Conservation (phyloP, 2,113 vertebrate species). For the Salvelinus sp. region DNA sequence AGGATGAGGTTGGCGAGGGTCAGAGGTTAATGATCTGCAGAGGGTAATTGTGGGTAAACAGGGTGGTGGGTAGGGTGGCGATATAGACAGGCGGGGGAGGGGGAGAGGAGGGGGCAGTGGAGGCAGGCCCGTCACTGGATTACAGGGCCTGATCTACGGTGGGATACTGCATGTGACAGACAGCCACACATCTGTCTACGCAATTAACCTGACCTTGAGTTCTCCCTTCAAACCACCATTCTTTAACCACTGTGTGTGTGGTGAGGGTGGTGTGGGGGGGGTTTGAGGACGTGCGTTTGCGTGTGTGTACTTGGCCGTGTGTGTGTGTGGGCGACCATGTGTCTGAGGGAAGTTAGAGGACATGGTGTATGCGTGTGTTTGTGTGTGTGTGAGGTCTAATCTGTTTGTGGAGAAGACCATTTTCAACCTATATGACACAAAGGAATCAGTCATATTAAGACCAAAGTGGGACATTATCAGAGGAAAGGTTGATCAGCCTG, state of each 20-base stretch:
- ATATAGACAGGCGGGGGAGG: background rate
- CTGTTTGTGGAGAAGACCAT: too few species aligned
- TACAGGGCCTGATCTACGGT: conserved; percentile 15
- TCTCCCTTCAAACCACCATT: conserved; percentile 29
- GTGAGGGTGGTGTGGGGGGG: conserved; percentile 12
- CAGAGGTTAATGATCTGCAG: conserved; percentile 24
- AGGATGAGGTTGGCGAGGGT: conserved; percentile 13
- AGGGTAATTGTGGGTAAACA: conserved; percentile 19
- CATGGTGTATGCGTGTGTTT: background rate
- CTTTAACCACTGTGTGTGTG: conserved; percentile 35
- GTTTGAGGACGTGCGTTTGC: conserved; percentile 4
- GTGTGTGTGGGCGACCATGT: background rate
- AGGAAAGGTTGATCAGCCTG: too few species aligned
- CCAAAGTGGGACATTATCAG: too few species aligned
- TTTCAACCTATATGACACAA: too few species aligned
- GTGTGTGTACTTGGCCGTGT: conserved; percentile 1
- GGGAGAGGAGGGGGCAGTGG: background rate
- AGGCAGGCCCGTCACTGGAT: background rate
- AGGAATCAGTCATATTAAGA: too few species aligned
- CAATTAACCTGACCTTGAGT: conserved; percentile 55
- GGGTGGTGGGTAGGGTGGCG: background rate
- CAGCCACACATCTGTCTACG: conserved; percentile 41
- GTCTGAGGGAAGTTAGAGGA: too few species aligned
- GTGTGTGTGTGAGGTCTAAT: background rate
- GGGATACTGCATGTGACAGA: conserved; percentile 19